These are phyloP conservation scores for Aphidius gifuensis DNA, from an alignment of 1,140 invertebrate genomes.

Conservation along the genomic window DNA sequence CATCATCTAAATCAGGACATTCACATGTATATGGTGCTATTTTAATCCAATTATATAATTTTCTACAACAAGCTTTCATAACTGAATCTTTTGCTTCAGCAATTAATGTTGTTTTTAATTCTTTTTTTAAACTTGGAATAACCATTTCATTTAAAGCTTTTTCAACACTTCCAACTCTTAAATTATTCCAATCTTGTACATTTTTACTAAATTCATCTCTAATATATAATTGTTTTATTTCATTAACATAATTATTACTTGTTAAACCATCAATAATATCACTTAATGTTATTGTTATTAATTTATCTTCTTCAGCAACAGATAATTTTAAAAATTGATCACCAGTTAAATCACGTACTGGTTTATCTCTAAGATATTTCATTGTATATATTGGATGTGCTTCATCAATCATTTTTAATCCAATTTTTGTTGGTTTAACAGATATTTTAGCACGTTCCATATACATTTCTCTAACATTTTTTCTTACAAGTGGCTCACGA, in stretches of 20 bases:
- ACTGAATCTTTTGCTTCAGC: slow-evolving; percentile 89
- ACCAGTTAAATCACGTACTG: slow-evolving; percentile 81
- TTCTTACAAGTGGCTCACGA: slow-evolving; percentile 84
- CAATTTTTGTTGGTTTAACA: slow-evolving; percentile 84
- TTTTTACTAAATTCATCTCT: slow-evolving; percentile 94
- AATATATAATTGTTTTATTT: slow-evolving; percentile 87
- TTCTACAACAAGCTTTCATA: slow-evolving; percentile 76
- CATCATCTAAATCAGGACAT: slow-evolving; percentile 82
- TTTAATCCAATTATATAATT: slow-evolving; percentile 90
- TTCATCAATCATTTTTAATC: slow-evolving; percentile 92
- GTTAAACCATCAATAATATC: slow-evolving; percentile 78
- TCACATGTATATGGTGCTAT: slow-evolving; percentile 78
- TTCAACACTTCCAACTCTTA: slow-evolving; percentile 84
- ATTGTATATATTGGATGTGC: slow-evolving; percentile 82
- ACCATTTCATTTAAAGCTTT: slow-evolving; percentile 85
- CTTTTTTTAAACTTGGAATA: slow-evolving; percentile 84
- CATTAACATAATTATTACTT: slow-evolving; percentile 75
- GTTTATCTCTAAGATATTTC: slow-evolving; percentile 95
- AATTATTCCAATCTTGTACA: slow-evolving; percentile 94
- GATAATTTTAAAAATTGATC: slow-evolving; percentile 87
- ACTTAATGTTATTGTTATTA: slow-evolving; percentile 71
- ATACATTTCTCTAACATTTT: slow-evolving; percentile 84
- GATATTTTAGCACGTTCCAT: slow-evolving; percentile 84
- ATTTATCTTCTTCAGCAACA: slow-evolving; percentile 84
- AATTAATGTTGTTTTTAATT: slow-evolving; percentile 77